Evolutionary conservation across 2,113 vertebrate species (phyloP).

Genomic region (Mungos mungo): DNA sequence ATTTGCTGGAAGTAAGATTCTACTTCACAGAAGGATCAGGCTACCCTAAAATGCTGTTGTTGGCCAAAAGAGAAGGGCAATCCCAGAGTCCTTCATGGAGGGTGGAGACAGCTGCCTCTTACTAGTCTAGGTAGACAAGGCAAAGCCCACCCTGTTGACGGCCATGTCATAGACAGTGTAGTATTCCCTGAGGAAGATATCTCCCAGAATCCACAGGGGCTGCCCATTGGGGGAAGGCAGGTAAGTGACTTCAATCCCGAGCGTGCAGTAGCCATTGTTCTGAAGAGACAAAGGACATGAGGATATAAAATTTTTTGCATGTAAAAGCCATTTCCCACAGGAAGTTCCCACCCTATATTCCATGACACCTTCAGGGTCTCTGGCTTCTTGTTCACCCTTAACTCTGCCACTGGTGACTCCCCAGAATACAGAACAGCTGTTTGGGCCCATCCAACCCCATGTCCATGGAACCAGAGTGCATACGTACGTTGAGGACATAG

Average conservation of each 20-base stretch:
- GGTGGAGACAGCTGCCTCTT: neutral
- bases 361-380: accelerated
- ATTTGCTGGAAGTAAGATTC: neutral
- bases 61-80: neutral
- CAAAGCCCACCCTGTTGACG: conserved; percentile 83
- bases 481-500: conserved; percentile 74
- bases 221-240: conserved; percentile 79
- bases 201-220: conserved; percentile 84
- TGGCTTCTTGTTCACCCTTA: neutral
- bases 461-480: too few species aligned
- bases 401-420: neutral
- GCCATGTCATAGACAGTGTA: conserved; percentile 82
- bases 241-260: conserved; percentile 81
- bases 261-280: conserved; percentile 73
- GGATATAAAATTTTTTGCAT: neutral
- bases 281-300: conserved; percentile 1
- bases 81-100: neutral
- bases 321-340: neutral
- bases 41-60: neutral
- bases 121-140: conserved; percentile 65
- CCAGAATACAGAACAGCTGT: neutral
- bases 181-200: conserved; percentile 84
- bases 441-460: neutral
- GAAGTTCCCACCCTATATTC: too few species aligned
- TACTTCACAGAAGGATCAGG: neutral